Base-by-base conservation (phyloP, 2,888 invertebrate species). In the Enchytraeus crypticus region DNA sequence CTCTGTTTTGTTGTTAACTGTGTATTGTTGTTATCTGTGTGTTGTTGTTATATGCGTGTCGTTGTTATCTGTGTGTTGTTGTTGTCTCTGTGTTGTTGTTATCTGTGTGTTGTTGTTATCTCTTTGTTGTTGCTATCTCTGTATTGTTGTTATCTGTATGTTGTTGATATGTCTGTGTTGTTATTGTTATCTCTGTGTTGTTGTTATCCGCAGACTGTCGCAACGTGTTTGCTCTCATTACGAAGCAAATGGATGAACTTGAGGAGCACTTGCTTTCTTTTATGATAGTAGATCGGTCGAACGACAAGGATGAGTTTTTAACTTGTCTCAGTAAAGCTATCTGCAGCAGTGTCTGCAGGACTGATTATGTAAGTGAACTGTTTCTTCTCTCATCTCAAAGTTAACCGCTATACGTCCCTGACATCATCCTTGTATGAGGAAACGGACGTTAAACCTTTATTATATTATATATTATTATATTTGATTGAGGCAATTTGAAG, bases 261-360 rank as follows among this genome's bases (percentile, higher is more conserved):
- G 49, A 90, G 78, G 93, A 93, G 78, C 88, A 88, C 76, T 81
- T 92, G 66, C 90, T 87, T 81, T 88, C 90, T 49, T 93, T 93
- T 79, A 87, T 88, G 75, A 86, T 92, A 74, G 85, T 85, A 45
- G 53, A 51, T 30, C 53, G 21, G 11, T 32, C 53, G 23, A 30
- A 30, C 3, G 53, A 51, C 78, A 93, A 93, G 81, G 81, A 84
- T 51, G 84, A 85, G 68, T 91, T 92, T 80, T 84, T 95, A 70
- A 86, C 86, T 68, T 86, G 85, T 65, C 83, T 95, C 66, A 91
- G 92, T 76, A 85, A 90, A 74, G 89, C 90, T 79, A 89, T 92
- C 85, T 92, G 92, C 51, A 90, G 90, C 76, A 89, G 89, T 69
- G 87, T 90, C 70, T 93, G 92, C 81, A 87, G 90, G 78, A 87